These are phyloP conservation scores for Jacana jacana DNA, from an alignment of 2,113 vertebrate genomes.

Conservation along the genomic window DNA sequence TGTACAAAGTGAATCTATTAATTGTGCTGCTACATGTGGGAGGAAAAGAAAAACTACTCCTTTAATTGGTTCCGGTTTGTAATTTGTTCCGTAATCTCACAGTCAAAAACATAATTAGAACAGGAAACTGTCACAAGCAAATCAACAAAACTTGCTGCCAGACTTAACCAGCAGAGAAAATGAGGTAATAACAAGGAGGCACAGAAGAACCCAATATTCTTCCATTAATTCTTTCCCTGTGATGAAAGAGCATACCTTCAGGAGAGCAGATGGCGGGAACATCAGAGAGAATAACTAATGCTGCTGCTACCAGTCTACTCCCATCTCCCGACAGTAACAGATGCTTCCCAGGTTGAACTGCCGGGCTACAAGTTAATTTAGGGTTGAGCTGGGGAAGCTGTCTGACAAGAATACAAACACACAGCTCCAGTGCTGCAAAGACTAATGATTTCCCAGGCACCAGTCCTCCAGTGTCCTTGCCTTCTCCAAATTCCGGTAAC, in stretches of 20 bases:
- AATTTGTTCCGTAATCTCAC: background rate
- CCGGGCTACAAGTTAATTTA: slow-evolving; percentile 80
- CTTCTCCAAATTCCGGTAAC: slow-evolving; percentile 92
- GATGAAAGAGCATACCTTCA: slow-evolving; percentile 81
- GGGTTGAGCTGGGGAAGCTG: slow-evolving; percentile 91
- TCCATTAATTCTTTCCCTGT: background rate
- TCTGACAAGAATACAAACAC: slow-evolving; percentile 89
- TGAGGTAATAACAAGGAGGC: background rate
- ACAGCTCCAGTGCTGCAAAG: slow-evolving; percentile 87
- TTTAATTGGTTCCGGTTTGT: background rate
- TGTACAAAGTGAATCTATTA: background rate
- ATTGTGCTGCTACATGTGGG: background rate
- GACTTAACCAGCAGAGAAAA: slow-evolving; percentile 26
- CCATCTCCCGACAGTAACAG: slow-evolving; percentile 79
- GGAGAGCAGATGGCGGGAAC: slow-evolving; percentile 92
- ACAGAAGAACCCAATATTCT: background rate
- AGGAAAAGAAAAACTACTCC: slow-evolving; percentile 1
- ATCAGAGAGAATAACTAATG: slow-evolving; percentile 87
- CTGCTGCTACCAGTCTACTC: slow-evolving; percentile 80
- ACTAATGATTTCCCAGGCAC: slow-evolving; percentile 91
- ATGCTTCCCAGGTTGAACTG: slow-evolving; percentile 70
- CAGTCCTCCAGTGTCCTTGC: slow-evolving; percentile 91
- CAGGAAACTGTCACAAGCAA: slow-evolving; percentile 5
- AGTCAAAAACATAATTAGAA: slow-evolving; percentile 21
- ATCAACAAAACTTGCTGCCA: background rate